Conservation (phyloP, 2,113 vertebrate genomes). For the Perca schrenkii region DNA sequence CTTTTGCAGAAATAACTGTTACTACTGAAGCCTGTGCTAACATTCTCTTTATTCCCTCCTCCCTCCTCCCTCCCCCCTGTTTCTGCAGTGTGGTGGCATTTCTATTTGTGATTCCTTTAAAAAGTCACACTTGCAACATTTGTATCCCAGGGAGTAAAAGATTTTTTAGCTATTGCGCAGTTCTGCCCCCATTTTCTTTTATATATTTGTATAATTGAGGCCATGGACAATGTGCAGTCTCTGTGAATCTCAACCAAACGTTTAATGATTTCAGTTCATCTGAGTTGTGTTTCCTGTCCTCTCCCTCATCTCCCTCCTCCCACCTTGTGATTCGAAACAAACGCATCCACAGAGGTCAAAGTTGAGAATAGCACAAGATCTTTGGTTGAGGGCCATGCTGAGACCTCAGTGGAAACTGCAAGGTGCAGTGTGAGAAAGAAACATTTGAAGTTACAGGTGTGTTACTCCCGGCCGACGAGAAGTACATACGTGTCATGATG, state of each 20-base stretch:
- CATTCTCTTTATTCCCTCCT: slow-evolving; percentile 46
- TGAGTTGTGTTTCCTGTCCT: slow-evolving; percentile 73
- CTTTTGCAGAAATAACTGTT: slow-evolving; percentile 47
- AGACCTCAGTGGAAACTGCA: slow-evolving; percentile 76
- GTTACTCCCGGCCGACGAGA: slow-evolving; percentile 76
- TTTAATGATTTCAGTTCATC: slow-evolving; percentile 31
- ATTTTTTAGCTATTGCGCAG: no score
- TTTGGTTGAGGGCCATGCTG: slow-evolving; percentile 77
- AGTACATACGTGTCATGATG: slow-evolving; percentile 73
- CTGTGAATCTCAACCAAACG: slow-evolving; percentile 16
- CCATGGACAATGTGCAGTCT: background rate
- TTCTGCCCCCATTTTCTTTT: background rate
- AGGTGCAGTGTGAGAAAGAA: slow-evolving; percentile 79
- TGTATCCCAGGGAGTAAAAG: slow-evolving; percentile 6
- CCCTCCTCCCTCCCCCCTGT: slow-evolving; percentile 15
- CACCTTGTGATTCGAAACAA: slow-evolving; percentile 60
- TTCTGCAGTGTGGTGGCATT: slow-evolving; percentile 36
- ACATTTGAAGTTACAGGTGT: slow-evolving; percentile 84
- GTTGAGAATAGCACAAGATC: slow-evolving; percentile 76
- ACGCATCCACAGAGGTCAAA: slow-evolving; percentile 75
- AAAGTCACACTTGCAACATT: slow-evolving; percentile 11
- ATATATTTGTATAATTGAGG: background rate
- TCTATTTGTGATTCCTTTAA: slow-evolving; percentile 2
- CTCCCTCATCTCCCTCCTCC: slow-evolving; percentile 30
- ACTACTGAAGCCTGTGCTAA: slow-evolving; percentile 50